A percentile compares a stretch with the other conserved stretches of the same genome.
Conservation (phyloP, 1,140 invertebrate species). For the Tetramorium alpestre region DNA sequence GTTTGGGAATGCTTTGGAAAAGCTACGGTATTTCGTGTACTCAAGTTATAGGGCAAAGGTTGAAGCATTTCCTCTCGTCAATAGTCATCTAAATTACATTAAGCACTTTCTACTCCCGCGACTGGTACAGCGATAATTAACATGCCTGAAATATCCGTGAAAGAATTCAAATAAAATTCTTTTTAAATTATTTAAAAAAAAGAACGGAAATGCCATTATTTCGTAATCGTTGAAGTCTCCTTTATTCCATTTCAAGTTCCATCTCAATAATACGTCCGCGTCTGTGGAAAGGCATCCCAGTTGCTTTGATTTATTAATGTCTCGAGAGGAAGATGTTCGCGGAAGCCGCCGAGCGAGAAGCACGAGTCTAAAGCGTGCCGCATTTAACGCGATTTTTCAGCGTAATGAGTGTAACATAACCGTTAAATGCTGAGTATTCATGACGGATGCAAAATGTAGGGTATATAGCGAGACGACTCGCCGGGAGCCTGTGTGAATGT, state of each 20-base stretch:
- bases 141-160: neutral
- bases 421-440: conserved; percentile 50
- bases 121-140: conserved; percentile 35
- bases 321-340: neutral
- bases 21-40: neutral
- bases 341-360: conserved; percentile 6
- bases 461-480: conserved; percentile 50
- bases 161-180: neutral
- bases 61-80: neutral
- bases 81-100: neutral
- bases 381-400: conserved; percentile 55
- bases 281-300: neutral
- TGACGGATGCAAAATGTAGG: conserved; percentile 54
- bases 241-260: neutral
- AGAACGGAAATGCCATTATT: neutral
- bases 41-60: neutral
- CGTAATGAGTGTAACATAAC: conserved; percentile 25
- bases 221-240: neutral
- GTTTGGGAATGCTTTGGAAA: neutral
- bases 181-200: neutral
- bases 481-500: neutral
- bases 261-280: neutral
- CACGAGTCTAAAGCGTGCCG: conserved; percentile 5
- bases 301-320: conserved; percentile 4
- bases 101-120: conserved; percentile 1